Evolutionary conservation across 2,797 vertebrate genomes (phyloP), one percentile per base, ranked within the genome.

Genomic region (Scolopax bukidnonensis): DNA sequence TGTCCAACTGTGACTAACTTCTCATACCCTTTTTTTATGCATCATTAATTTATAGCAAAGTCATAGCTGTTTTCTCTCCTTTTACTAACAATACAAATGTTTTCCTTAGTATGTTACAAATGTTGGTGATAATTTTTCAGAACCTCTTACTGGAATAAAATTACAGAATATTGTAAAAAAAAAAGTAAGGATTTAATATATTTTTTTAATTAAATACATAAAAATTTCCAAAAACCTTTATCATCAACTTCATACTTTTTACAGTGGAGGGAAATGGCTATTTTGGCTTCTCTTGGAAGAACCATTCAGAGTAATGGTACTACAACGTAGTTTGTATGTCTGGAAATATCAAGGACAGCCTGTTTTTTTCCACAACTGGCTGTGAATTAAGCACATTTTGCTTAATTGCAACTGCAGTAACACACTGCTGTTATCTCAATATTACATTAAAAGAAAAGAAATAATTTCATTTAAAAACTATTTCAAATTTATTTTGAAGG

Each of bases 311-410:
- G 16, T 24, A 51, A 13, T 19, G 43, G 21, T 27, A 7, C 14
- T 50, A 6, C 8, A 36, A 48, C 16, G 13, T 8, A 12, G 17
- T 77, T 92, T 77, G 53, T 30, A 50, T 10, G 12, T 70, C 10
- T 67, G 32, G 27, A 24, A 54, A 3, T 28, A 32, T 6, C 11
- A 61, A 75, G 15, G 3, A 1, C 0, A n/a, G 7, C 4, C 21
- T 69, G 54, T 0, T 21, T 54, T 63, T 63, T 75, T n/a, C 36
- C 24, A 32, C 27, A 9, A 18, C 14, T 88, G 17, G 30, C 36
- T 4, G 2, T 57, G 43, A 27, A 53, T 53, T 4, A 16, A 53
- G 51, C 51, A 9, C 4, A 3, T 48, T 71, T 94, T 70, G 18
- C 9, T 86, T 71, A 40, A n/a, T 63, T 84, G n/a, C 21, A 76